Evolutionary conservation across 23 tunicate genomes (phyloP).

Genomic region (Trididemnum nubilum): DNA sequence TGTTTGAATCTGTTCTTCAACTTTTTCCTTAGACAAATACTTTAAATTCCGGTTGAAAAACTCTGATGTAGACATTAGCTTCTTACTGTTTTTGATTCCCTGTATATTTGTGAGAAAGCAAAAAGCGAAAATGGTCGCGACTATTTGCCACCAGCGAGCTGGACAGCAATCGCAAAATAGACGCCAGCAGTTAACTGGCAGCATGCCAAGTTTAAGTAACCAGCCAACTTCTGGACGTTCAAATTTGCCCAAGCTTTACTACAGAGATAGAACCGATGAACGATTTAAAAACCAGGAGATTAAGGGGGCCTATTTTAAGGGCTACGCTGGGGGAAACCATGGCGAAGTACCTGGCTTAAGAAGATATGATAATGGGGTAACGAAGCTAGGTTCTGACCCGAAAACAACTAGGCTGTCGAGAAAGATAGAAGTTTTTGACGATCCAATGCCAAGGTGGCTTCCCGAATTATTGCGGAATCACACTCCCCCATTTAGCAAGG

Average conservation of each 20-base stretch:
- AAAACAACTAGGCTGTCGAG: no score
- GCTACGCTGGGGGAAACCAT: neutral
- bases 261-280: neutral
- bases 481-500: constrained; percentile 28
- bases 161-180: neutral
- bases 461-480: constrained; percentile 12
- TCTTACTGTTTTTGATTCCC: no score
- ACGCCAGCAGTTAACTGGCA: neutral
- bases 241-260: neutral
- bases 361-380: constrained; percentile 4
- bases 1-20: no score
- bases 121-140: neutral
- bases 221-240: neutral
- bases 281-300: neutral
- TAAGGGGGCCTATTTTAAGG: neutral
- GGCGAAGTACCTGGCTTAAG: constrained; percentile 30
- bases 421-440: neutral
- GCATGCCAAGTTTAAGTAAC: neutral
- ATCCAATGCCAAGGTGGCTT: constrained; percentile 13
- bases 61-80: no score
- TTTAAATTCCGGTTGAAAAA: no score
- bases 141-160: neutral
- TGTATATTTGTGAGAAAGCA: no score
- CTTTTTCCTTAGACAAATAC: no score
- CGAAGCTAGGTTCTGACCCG: neutral